phyloP scores from a whole-genome alignment of 2,113 vertebrate genomes.

The Uria aalge region DNA sequence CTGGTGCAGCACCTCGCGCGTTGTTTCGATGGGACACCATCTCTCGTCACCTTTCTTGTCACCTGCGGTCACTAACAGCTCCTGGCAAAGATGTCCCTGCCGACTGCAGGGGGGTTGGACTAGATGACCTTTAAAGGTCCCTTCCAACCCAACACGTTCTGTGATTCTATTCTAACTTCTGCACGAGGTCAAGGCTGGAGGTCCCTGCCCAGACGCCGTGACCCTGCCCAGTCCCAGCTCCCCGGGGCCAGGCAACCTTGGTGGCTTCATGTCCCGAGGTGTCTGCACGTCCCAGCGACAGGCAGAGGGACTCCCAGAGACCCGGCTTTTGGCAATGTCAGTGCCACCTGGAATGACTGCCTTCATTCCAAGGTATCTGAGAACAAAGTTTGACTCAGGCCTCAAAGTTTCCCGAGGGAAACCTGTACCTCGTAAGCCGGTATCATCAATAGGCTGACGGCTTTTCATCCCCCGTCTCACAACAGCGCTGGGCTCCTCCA shows the following conservation, averaged over 20 bases:
- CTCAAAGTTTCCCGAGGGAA: background rate
- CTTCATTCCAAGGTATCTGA: background rate
- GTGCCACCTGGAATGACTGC: accelerated
- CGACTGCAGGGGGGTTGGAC: too few relatives aligned
- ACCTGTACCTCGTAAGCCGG: accelerated
- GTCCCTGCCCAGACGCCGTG: accelerated
- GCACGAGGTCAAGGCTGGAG: background rate
- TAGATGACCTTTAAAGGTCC: too few relatives aligned
- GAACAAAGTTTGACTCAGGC: background rate
- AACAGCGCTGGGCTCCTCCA: background rate
- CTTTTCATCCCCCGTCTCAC: background rate
- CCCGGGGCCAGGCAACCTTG: background rate
- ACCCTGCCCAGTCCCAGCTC: background rate
- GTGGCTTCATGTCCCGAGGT: background rate
- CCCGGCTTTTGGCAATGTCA: accelerated
- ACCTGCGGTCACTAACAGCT: background rate
- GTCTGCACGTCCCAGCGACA: accelerated
- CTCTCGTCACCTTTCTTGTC: background rate
- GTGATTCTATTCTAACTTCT: too few relatives aligned
- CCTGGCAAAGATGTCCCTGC: background rate
- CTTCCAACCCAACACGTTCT: too few relatives aligned
- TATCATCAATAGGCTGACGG: accelerated
- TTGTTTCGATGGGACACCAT: background rate
- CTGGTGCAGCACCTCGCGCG: accelerated
- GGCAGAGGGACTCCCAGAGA: background rate